Conservation (phyloP, 2,797 vertebrate genomes). For the Schizothorax lantsangensis region DNA sequence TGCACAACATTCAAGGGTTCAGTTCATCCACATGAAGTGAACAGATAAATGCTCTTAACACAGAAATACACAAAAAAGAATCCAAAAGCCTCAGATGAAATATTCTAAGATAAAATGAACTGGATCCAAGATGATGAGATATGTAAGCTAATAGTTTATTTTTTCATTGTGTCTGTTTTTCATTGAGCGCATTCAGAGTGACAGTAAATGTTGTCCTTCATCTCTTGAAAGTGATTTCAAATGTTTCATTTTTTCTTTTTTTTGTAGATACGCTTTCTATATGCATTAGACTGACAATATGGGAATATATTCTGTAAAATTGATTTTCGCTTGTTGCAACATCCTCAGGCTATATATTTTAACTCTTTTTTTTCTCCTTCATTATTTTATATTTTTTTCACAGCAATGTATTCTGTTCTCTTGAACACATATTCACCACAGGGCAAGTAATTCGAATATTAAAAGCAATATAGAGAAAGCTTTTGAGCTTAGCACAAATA, state of each 20-base stretch:
- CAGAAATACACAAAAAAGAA: conserved; percentile 1
- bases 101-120: not conserved
- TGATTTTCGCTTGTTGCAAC: not conserved
- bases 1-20: not conserved
- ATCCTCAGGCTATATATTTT: conserved; percentile 11
- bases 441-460: conserved; percentile 6
- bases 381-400: conserved; percentile 16
- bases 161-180: not conserved
- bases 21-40: not conserved
- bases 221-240: not conserved
- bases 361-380: not conserved
- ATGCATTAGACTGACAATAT: conserved; percentile 10
- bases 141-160: not conserved
- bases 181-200: conserved; percentile 9
- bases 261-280: conserved; percentile 22
- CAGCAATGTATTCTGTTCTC: conserved; percentile 6
- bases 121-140: conserved; percentile 3
- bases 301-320: conserved; percentile 15
- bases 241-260: not conserved
- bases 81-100: conserved; percentile 2
- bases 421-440: conserved; percentile 9
- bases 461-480: conserved; percentile 1
- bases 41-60: conserved; percentile 1
- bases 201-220: conserved; percentile 20
- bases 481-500: not conserved